These are phyloP conservation scores for Circaetus cinerascens DNA, from an alignment of 2,113 vertebrate species.

Conservation along the genomic window DNA sequence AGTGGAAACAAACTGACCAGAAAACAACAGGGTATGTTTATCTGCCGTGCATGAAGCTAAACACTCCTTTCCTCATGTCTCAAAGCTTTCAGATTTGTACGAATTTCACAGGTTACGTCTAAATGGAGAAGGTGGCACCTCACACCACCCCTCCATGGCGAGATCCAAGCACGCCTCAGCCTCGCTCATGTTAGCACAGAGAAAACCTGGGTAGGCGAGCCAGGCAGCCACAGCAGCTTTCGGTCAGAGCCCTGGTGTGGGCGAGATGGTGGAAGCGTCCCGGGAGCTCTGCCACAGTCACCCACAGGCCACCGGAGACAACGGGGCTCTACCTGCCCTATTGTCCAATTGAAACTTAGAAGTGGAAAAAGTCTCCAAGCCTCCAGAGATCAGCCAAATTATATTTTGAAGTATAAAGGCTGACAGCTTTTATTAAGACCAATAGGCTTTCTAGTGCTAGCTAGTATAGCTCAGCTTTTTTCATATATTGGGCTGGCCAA, in stretches of 20 bases:
- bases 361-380: neutral
- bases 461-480: neutral
- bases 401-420: neutral
- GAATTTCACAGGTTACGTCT: neutral
- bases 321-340: neutral
- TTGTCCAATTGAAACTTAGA: neutral
- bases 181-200: neutral
- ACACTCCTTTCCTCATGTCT: neutral
- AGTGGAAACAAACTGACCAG: neutral
- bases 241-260: neutral
- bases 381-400: neutral
- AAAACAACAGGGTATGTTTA: neutral
- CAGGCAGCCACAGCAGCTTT: neutral
- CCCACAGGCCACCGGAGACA: neutral
- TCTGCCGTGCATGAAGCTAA: neutral
- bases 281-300: neutral
- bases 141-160: neutral
- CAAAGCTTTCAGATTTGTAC: neutral
- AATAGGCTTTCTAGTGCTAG: neutral
- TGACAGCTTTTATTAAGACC: neutral
- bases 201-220: neutral
- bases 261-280: rapidly evolving
- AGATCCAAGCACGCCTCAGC: neutral
- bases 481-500: neutral
- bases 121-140: neutral